Base-by-base conservation (phyloP, 2,888 invertebrate genomes). In the Caprella mutica region DNA sequence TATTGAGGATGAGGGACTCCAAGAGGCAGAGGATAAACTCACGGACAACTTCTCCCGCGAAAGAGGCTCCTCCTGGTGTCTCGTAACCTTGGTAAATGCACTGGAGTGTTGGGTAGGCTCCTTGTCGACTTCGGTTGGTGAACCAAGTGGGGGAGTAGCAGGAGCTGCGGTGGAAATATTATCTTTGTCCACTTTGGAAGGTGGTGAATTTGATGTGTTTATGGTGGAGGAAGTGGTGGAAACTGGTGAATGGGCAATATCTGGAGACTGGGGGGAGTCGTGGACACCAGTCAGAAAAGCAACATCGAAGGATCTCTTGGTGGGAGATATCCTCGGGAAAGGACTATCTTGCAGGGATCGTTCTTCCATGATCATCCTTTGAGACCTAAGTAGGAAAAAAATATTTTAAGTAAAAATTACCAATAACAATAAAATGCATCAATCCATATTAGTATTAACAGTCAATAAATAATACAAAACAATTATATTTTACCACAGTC, bases 261-360 rank as follows among this genome's bases (percentile, higher is more conserved):
- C 33, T 24, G 55, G 46, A 21, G 42, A 42, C 19, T 12, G 43
- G 0, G 90, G 90, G n/a, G 89, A 89, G 71, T 91, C 90, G 70
- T 90, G 90, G 0, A 88, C 85, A 17, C 91, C 77, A 69, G 90
- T 91, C 26, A 91, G 74, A 69, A 91, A 91, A 0, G 90, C 90
- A 9, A 91, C 90, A 71, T 91, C 90, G 70, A 91, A 91, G 1
- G 88, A 85, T 17, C 91, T 76, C 69, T 91, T 91, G 55, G 64
- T 52, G 23, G 64, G 56, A 27, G 60, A 64, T 12, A 58, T 55
- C 42, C 59, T 55, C 27, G 64, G 59, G 39, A 52, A 43, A 43
- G 64, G 52, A 43, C 48, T 43, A 12, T 39, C 27, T n/a, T n/a
- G n/a, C 27, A 33, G 33, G n/a, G 44, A 35, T 38, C 42, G 33